A percentile compares a stretch with the other conserved stretches of the same genome.
phyloP scores from a whole-genome alignment of 2,797 vertebrate genomes.

The Catharus ustulatus region DNA sequence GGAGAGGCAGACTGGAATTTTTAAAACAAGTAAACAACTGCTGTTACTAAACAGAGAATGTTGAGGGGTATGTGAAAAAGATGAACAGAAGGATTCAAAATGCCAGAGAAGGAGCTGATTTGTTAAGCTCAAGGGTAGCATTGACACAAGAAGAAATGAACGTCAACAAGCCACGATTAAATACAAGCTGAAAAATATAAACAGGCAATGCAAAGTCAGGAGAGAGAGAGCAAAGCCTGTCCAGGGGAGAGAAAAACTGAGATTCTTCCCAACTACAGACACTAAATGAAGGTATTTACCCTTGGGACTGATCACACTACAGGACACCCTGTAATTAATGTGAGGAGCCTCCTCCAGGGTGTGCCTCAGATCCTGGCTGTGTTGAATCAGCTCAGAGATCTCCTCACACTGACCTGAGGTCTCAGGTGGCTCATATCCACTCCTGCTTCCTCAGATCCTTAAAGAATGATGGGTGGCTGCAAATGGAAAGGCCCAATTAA shows the following conservation, averaged over 20 bases:
- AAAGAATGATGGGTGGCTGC: not conserved
- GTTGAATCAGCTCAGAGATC: not conserved
- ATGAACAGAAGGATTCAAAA: slow-evolving; percentile 34
- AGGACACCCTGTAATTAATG: not conserved
- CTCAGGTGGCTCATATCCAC: not conserved
- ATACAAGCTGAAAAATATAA: not conserved
- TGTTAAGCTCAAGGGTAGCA: slow-evolving; percentile 11
- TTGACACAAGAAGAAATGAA: not conserved
- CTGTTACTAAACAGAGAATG: slow-evolving; percentile 4
- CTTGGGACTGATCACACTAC: not conserved
- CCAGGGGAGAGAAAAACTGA: not conserved
- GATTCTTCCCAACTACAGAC: not conserved
- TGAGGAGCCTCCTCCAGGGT: not conserved
- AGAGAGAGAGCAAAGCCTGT: not conserved
- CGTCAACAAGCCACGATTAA: not conserved
- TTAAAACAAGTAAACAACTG: slow-evolving; percentile 13
- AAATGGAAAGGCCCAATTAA: not conserved
- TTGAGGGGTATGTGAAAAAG: not conserved
- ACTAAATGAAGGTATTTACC: not conserved
- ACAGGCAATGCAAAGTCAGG: not conserved
- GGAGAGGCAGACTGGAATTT: not conserved
- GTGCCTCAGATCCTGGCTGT: not conserved
- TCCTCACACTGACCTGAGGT: not conserved
- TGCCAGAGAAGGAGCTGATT: slow-evolving; percentile 7
- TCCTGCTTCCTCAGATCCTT: not conserved